These are phyloP conservation scores for Pogonognathellus flavescens DNA, from an alignment of 1,140 invertebrate genomes.

Conservation along the genomic window DNA sequence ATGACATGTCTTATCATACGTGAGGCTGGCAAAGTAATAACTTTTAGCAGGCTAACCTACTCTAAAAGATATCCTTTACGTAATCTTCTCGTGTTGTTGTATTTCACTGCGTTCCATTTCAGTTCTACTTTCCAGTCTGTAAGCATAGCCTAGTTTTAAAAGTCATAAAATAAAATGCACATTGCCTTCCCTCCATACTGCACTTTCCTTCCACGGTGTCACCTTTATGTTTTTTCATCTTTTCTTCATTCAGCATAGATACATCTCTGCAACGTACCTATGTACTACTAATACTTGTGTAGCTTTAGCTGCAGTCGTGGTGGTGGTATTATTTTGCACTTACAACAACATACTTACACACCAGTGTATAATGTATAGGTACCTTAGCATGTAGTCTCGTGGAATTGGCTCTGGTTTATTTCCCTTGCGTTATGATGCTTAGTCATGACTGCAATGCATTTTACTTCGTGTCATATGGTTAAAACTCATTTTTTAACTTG, in stretches of 20 bases:
- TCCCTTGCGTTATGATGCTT: neutral
- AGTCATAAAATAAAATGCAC: slow-evolving; percentile 47
- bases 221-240: slow-evolving; percentile 47
- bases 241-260: slow-evolving; percentile 1
- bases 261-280: neutral
- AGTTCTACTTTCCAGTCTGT: slow-evolving; percentile 25
- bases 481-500: neutral
- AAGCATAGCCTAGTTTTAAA: slow-evolving; percentile 37
- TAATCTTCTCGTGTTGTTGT: slow-evolving; percentile 5
- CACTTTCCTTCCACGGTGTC: slow-evolving; percentile 41
- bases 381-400: neutral
- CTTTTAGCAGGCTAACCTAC: no score
- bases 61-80: no score
- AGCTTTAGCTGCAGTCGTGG: neutral
- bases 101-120: neutral
- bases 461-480: neutral
- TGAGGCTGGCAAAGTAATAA: no score
- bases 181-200: neutral
- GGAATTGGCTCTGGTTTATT: slow-evolving; percentile 7
- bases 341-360: no score
- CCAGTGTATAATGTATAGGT: no score
- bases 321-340: no score
- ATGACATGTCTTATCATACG: no score
- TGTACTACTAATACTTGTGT: neutral
- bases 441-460: no score